Conservation (phyloP, 1,140 invertebrate genomes). For the Saxidomus purpurata region DNA sequence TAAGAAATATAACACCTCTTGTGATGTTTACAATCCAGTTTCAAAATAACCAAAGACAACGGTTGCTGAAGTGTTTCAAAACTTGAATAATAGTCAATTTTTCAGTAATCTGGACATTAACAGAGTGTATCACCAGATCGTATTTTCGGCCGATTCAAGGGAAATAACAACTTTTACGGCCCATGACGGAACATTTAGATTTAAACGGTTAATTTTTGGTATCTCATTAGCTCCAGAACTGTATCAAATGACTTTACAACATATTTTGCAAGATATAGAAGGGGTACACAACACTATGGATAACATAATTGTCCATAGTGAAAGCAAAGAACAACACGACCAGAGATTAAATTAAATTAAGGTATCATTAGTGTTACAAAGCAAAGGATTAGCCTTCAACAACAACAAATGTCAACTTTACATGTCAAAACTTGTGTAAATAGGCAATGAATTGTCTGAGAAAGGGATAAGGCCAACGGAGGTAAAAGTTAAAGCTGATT, state of each 20-base stretch:
- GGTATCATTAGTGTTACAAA: too few species aligned
- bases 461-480: not conserved
- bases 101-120: constrained; percentile 71
- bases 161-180: constrained; percentile 69
- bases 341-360: too few species aligned
- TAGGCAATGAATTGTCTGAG: constrained; percentile 54
- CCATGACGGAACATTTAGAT: not conserved
- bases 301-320: constrained; percentile 35
- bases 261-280: not conserved
- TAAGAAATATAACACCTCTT: too few species aligned
- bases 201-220: constrained; percentile 51
- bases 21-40: too few species aligned
- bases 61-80: constrained; percentile 74
- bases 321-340: too few species aligned
- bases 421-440: too few species aligned
- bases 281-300: constrained; percentile 28
- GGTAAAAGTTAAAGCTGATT: constrained; percentile 20
- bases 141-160: constrained; percentile 51
- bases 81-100: constrained; percentile 63
- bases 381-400: not conserved
- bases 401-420: too few species aligned
- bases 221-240: constrained; percentile 33
- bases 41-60: too few species aligned
- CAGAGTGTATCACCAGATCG: constrained; percentile 70
- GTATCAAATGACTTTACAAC: constrained; percentile 1